A percentile compares a stretch with the other conserved stretches of the same genome.
Conservation (phyloP, 2,113 vertebrate species). For the Vanacampus margaritifer region DNA sequence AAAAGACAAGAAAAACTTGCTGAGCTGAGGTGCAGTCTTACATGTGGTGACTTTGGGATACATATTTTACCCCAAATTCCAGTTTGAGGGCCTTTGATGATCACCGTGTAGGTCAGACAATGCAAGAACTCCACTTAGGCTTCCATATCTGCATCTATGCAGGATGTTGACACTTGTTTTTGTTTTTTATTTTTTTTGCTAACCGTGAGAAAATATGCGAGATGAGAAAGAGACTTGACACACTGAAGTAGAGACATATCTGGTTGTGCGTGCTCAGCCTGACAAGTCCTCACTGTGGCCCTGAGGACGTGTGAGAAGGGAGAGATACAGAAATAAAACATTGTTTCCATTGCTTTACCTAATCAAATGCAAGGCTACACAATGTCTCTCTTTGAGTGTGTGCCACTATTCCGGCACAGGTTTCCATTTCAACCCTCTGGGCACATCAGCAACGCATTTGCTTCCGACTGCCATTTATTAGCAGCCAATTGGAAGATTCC, state of each 20-base stretch:
- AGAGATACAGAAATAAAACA: slow-evolving; percentile 15
- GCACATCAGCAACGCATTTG: slow-evolving; percentile 59
- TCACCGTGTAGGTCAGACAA: neutral
- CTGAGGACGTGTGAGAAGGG: neutral
- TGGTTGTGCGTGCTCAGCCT: slow-evolving; percentile 20
- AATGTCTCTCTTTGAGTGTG: slow-evolving; percentile 42
- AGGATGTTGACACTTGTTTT: slow-evolving; percentile 33
- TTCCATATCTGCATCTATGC: neutral
- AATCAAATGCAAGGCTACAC: slow-evolving; percentile 38
- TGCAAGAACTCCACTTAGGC: neutral
- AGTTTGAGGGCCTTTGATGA: neutral
- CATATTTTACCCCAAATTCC: neutral
- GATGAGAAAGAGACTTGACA: slow-evolving; percentile 28
- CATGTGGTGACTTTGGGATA: neutral
- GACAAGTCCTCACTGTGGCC: slow-evolving; percentile 17
- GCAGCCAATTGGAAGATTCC: slow-evolving; percentile 64
- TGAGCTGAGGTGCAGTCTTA: no score
- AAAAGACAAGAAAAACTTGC: neutral
- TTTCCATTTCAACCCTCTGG: slow-evolving; percentile 69
- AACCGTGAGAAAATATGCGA: slow-evolving; percentile 17
- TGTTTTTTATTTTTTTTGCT: slow-evolving; percentile 19
- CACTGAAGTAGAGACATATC: slow-evolving; percentile 11
- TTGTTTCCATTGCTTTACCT: slow-evolving; percentile 49
- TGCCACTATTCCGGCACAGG: slow-evolving; percentile 44
- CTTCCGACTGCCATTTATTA: slow-evolving; percentile 68